phyloP scores from a whole-genome alignment of 2,888 invertebrate genomes.

The Lasioglossum vierecki region DNA sequence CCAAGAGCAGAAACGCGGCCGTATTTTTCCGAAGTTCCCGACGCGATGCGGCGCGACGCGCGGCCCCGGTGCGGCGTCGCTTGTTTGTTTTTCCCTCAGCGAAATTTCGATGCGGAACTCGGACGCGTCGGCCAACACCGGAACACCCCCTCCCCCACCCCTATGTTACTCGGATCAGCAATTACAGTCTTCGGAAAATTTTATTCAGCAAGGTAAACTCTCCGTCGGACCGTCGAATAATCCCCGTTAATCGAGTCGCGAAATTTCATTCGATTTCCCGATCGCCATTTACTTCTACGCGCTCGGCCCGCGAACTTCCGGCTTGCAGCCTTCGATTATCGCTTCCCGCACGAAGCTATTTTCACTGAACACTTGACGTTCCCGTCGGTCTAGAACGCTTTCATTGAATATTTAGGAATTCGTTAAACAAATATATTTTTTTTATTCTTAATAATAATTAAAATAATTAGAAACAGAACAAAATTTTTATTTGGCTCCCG shows the following conservation, averaged over 20 bases:
- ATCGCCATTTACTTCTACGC: conserved; percentile 2
- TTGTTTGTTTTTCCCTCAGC: background rate
- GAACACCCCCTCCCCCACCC: background rate
- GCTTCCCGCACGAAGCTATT: background rate
- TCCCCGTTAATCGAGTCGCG: conserved; percentile 13
- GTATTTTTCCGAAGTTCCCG: background rate
- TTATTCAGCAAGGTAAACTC: conserved; percentile 14
- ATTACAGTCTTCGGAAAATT: conserved; percentile 20
- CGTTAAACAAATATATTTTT: no score
- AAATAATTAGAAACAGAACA: no score
- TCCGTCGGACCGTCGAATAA: background rate
- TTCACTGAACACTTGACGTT: no score
- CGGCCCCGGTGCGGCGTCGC: background rate
- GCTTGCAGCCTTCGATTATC: background rate
- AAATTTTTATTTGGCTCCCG: no score
- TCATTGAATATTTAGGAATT: no score
- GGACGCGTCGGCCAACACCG: background rate
- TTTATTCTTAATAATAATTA: no score
- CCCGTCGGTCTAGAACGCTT: no score
- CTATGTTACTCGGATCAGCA: background rate
- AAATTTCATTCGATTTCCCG: conserved; percentile 7
- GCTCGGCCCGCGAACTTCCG: background rate
- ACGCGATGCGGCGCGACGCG: background rate
- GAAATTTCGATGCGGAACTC: conserved; percentile 12
- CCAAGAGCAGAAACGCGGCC: background rate